Evolutionary conservation across 2,888 invertebrate species (phyloP), one percentile per base, ranked within the genome.

Genomic region (Ommatoiulus sabulosus): DNA sequence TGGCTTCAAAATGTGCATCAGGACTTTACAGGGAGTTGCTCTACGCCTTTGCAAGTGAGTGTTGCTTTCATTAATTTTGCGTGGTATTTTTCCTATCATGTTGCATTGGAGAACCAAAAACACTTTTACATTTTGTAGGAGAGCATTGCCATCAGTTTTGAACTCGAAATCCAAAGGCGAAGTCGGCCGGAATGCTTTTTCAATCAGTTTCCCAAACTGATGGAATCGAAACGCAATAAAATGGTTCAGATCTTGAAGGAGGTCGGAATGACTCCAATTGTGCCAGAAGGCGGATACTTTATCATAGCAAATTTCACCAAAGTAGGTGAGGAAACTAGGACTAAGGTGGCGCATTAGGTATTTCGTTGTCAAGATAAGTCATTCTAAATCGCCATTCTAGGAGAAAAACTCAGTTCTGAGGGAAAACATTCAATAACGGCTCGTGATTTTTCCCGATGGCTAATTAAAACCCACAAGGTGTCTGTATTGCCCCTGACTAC

Each of bases 221-320:
- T 99, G 86, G 92, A 95, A 89, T 94, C 94, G 0, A 98, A 98
- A 92, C 93, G 98, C 57, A 96, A 98, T 92, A 95, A 93, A 91
- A 95, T 98, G 93, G 95, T 95, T 0, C 95, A 95, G 91, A 95
- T 96, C 89, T 93, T 97, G 44, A 92, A 90, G 12, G 96, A 97
- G 15, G 95, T 95, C 88, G 98, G 98, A 0, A 96, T 99, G 95
- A 95, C 94, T 72, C 98, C 99, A 0, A 97, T 97, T 0, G 93
- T 98, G 89, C 99, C 99, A 0, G 97, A 99, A 91, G 98, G 98
- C 3, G 99, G 99, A 0, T 99, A 99, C 93, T 99, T 99, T 92
- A 96, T 99, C 94, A 92, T 99, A 87, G 98, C 98, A 1, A 97
- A 99, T 93, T 98, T 97, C 95, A 95, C 96, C 35, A 20, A 87